Evolutionary conservation across 1,140 invertebrate species (phyloP).

Genomic region (Babylonia areolata): DNA sequence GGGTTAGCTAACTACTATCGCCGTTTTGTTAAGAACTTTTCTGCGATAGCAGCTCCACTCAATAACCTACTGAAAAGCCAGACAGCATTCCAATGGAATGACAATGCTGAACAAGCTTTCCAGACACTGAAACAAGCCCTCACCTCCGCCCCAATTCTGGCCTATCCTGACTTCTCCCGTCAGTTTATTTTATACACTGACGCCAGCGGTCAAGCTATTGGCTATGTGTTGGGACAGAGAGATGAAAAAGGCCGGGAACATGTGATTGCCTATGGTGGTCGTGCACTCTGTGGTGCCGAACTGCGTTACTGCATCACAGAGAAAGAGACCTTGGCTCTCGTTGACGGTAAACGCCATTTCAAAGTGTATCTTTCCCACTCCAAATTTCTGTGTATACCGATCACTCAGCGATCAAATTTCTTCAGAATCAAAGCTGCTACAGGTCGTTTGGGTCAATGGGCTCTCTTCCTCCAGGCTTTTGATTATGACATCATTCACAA

Average conservation of each 20-base stretch:
- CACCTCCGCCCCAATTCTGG: background rate
- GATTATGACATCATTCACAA: constrained; percentile 4
- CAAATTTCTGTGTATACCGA: constrained; percentile 12
- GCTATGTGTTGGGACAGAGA: background rate
- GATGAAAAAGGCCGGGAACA: background rate
- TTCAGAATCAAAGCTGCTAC: background rate
- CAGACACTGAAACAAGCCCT: background rate
- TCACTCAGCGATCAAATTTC: background rate
- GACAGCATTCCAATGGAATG: background rate
- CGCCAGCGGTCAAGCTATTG: background rate
- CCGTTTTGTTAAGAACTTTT: constrained; percentile 51
- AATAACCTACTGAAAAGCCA: constrained; percentile 32
- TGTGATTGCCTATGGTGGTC: constrained; percentile 1
- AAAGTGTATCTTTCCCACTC: background rate
- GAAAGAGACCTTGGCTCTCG: background rate
- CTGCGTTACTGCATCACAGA: constrained; percentile 6
- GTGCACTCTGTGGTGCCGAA: constrained; percentile 16
- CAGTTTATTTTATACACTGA: background rate
- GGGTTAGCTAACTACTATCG: constrained; percentile 52
- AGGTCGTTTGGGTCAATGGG: background rate
- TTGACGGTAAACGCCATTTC: background rate
- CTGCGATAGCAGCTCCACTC: constrained; percentile 40
- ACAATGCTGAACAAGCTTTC: background rate
- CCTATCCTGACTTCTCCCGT: background rate
- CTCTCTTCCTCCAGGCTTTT: constrained; percentile 5